Base-by-base conservation (phyloP, 2,797 vertebrate species). In the Epinephelus malabaricus region DNA sequence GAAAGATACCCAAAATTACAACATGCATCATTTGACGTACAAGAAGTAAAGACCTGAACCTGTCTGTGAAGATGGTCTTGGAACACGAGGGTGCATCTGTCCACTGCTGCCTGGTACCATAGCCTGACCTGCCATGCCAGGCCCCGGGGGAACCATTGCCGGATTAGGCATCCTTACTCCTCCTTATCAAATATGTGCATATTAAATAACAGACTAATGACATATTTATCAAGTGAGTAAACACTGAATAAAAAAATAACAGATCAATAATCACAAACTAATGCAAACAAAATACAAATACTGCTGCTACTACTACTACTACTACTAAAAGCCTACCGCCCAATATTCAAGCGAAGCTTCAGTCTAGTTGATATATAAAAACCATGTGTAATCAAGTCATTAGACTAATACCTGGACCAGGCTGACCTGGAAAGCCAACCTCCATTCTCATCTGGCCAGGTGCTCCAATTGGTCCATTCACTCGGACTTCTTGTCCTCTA, bases 381-480 rank as follows among this genome's bases (percentile, higher is more conserved):
- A 59, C 12, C 6, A 64, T 38, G 2, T 59, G 13, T 47, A 25
- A 46, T 53, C 1, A 54, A 60, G 45, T 53, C 2, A 61, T 12
- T 47, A 15, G 74, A 71, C 2, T 4, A 69, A 85, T 95, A 98
- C 98, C 98, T 96, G 96, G 96, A 65, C 95, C 97, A 80, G 96
- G 95, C 62, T 97, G 97, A 92, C 98, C 94, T 59, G 96, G 94
- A 91, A 98, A 99, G 40, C 93, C 95, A 0, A 96, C 79, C 69
- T 99, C 98, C 96, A 99, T 96, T 66, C 98, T 97, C 92, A 99
- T 95, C 0, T 97, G 92, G 30, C 88, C 95, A 88, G 95, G 91
- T 0, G 96, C 95, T 83, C 94, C 97, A 83, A 98, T 94, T 56
- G 98, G 98, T 88, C 98, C 98, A 55, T 99, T 99, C 86, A 99